These are phyloP conservation scores for Enteromius treurensis DNA, from an alignment of 2,797 vertebrate genomes.

Conservation along the genomic window DNA sequence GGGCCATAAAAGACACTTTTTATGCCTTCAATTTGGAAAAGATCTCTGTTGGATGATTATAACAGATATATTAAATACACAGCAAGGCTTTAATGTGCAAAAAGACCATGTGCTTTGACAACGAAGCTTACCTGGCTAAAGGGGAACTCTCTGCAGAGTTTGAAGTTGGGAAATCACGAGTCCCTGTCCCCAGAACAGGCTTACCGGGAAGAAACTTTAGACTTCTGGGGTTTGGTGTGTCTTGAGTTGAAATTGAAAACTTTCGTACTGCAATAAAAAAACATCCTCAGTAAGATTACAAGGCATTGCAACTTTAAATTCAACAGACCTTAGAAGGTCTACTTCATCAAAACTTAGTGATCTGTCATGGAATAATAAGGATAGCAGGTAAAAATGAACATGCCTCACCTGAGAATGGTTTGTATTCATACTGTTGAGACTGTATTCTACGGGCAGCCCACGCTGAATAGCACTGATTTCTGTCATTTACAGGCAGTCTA, in stretches of 20 bases:
- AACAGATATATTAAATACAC: slow-evolving; percentile 9
- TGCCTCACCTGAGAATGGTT: slow-evolving; percentile 65
- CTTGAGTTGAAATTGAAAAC: slow-evolving; percentile 80
- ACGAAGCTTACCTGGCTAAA: slow-evolving; percentile 75
- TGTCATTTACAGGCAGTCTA: slow-evolving; percentile 63
- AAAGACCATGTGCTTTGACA: not conserved
- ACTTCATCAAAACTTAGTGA: not conserved
- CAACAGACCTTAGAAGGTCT: not conserved
- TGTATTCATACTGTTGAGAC: slow-evolving; percentile 46
- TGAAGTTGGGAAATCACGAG: slow-evolving; percentile 78
- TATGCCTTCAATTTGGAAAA: slow-evolving; percentile 84
- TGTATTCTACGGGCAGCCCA: slow-evolving; percentile 52
- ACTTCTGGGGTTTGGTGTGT: slow-evolving; percentile 84
- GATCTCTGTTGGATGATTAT: slow-evolving; percentile 66
- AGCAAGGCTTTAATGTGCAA: not conserved
- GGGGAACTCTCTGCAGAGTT: slow-evolving; percentile 74
- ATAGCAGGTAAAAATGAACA: not conserved
- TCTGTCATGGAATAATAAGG: not conserved
- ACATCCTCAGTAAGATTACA: not conserved
- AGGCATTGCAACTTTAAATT: not conserved
- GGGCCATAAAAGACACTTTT: slow-evolving; percentile 86
- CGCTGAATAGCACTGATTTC: slow-evolving; percentile 59
- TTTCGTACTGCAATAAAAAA: slow-evolving; percentile 69
- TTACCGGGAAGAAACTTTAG: slow-evolving; percentile 84
- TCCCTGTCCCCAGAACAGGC: slow-evolving; percentile 78